Evolutionary conservation across 92 coral and sea anemone genomes (phyloP).

Genomic region (Zoanthus sociatus): DNA sequence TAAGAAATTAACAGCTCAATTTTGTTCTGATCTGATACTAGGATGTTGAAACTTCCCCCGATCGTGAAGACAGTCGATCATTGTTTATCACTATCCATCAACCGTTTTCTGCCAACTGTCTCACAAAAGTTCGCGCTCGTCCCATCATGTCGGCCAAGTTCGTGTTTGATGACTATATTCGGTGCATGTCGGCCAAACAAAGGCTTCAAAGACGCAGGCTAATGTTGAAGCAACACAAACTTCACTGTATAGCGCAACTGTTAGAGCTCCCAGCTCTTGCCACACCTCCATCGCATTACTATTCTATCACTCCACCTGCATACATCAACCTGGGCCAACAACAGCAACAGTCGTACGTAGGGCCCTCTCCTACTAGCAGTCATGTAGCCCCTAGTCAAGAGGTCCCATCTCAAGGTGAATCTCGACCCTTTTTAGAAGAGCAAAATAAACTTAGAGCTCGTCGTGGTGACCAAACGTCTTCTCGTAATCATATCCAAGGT

Average conservation of each 20-base stretch:
- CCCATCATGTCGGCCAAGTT: constrained; percentile 97
- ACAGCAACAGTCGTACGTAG: constrained; percentile 51
- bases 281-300: constrained; percentile 87
- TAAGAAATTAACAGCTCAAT: neutral
- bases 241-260: constrained; percentile 95
- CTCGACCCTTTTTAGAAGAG: constrained; percentile 22
- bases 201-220: constrained; percentile 94
- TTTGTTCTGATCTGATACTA: constrained; percentile 14
- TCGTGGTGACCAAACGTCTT: constrained; percentile 25
- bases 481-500: constrained; percentile 20
- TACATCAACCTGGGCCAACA: constrained; percentile 84
- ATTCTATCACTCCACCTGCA: constrained; percentile 94
- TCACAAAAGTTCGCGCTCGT: constrained; percentile 90
- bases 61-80: constrained; percentile 98
- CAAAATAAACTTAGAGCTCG: neutral
- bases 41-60: constrained; percentile 99
- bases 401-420: constrained; percentile 35
- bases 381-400: constrained; percentile 34
- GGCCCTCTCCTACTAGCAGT: constrained; percentile 64
- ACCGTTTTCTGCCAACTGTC: constrained; percentile 89
- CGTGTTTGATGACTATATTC: constrained; percentile 98
- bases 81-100: constrained; percentile 97
- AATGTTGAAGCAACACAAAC: constrained; percentile 92
- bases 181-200: constrained; percentile 99
- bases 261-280: constrained; percentile 98